Base-by-base conservation (phyloP, 2,888 invertebrate species). In the Lycophotia porphyrea region DNA sequence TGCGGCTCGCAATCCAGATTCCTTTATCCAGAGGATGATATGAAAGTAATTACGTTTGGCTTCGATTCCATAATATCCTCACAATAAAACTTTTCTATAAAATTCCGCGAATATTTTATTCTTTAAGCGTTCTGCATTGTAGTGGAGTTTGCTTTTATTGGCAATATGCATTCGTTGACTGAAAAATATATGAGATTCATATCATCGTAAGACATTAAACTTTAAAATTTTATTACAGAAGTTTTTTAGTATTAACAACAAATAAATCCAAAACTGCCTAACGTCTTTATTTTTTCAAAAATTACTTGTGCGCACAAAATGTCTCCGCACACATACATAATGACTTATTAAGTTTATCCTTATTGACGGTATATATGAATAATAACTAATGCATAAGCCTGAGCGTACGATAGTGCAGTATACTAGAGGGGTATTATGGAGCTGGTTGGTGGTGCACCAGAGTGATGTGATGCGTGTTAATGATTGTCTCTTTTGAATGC, bases 301-400 rank as follows among this genome's bases (percentile, higher is more conserved):
- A 71, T 58, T 49, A 75, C 52, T 64, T 55, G 39, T 63, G 44
- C 58, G 60, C 42, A 24, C 52, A 64, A 69, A 85, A 74, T 58
- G n/a, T 15, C 52, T 5, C 39, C 27, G 55, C 74, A 49, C 64
- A 55, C 36, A 44, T 13, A 63, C 34, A 27, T 74, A 75, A 78
- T 79, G 65, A 67, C 71, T 87, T 82, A 87, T 86, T 88, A 88
- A 85, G 81, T 86, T 86, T 75, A 82, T 70, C 78, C 77, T 80
- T 82, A 86, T 86, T 86, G n/a, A n/a, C 82, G 77, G 82, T 73
- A 82, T 84, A 39, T n/a, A 82, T 86, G 84, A 84, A 79, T 76
- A 71, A 80, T 84, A 81, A 87, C 72, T 74, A 85, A 86, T 84
- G 75, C 74, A 81, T 70, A 74, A 71, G 80, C 82, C 79, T 74